These are phyloP conservation scores for Furcula furcula DNA, from an alignment of 2,888 invertebrate species.

Conservation along the genomic window DNA sequence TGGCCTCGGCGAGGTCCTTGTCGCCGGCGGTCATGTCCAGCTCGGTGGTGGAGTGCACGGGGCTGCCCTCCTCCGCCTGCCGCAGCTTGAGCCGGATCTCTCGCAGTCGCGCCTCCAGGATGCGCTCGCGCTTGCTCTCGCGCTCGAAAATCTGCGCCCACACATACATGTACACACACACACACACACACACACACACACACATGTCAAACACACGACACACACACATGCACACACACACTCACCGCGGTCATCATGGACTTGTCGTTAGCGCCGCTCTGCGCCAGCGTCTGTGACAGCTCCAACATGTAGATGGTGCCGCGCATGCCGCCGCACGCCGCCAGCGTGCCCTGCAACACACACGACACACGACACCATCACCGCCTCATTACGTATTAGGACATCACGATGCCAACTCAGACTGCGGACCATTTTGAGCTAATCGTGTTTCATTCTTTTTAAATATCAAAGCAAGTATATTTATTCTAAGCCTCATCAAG, in stretches of 20 bases:
- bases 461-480: no score
- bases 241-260: conserved; percentile 84
- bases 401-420: no score
- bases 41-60: conserved; percentile 32
- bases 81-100: conserved; percentile 85
- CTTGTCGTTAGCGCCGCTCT: conserved; percentile 86
- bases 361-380: not conserved
- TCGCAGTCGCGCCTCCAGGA: conserved; percentile 92
- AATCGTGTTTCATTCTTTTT: no score
- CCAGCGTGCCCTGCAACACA: conserved; percentile 77
- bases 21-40: conserved; percentile 48
- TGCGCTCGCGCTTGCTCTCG: conserved; percentile 93
- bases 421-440: no score
- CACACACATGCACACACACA: conserved; percentile 3
- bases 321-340: conserved; percentile 87
- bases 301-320: conserved; percentile 89
- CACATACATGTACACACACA: not conserved
- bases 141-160: conserved; percentile 91
- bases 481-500: no score
- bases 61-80: conserved; percentile 54
- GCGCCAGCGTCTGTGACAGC: conserved; percentile 85
- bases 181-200: not conserved
- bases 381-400: no score
- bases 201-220: not conserved
- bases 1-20: conserved; percentile 52